Evolutionary conservation across 2,888 invertebrate species (phyloP).

Genomic region (Liposcelis brunnea): DNA sequence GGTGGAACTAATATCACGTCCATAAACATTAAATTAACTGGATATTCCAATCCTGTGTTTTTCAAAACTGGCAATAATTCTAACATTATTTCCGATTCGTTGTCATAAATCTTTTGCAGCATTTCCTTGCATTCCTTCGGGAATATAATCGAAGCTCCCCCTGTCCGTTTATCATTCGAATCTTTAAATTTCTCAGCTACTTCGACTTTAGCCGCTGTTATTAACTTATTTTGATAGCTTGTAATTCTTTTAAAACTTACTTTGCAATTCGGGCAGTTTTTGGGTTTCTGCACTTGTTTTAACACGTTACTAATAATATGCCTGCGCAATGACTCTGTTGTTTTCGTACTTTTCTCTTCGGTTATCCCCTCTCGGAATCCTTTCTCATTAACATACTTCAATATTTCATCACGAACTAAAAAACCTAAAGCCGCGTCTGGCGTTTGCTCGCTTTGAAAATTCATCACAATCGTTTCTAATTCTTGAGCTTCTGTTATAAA

Average conservation of each 20-base stretch:
- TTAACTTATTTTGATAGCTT: constrained; percentile 40
- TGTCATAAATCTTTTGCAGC: constrained; percentile 50
- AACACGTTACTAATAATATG: constrained; percentile 20
- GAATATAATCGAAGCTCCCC: constrained; percentile 20
- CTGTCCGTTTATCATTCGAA: neutral
- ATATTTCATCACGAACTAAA: constrained; percentile 21
- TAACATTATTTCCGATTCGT: constrained; percentile 49
- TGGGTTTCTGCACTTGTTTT: constrained; percentile 28
- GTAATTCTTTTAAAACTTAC: constrained; percentile 34
- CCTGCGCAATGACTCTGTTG: constrained; percentile 22
- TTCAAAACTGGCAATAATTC: constrained; percentile 54
- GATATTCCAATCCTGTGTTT: constrained; percentile 31
- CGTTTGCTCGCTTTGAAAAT: constrained; percentile 15
- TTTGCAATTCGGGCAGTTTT: constrained; percentile 38
- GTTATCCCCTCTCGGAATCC: constrained; percentile 14
- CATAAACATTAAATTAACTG: constrained; percentile 76
- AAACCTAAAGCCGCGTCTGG: constrained; percentile 21
- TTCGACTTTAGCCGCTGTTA: constrained; percentile 26
- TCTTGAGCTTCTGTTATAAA: constrained; percentile 54
- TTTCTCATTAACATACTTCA: constrained; percentile 20
- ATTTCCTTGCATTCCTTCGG: constrained; percentile 46
- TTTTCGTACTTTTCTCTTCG: constrained; percentile 20
- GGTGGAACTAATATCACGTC: constrained; percentile 74
- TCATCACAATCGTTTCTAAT: constrained; percentile 27
- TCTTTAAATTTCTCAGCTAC: constrained; percentile 17